Percentiles rank a stretch among this genome's conserved stretches.
Conservation (phyloP, 2,113 vertebrate genomes). For the Chaetodon trifascialis region DNA sequence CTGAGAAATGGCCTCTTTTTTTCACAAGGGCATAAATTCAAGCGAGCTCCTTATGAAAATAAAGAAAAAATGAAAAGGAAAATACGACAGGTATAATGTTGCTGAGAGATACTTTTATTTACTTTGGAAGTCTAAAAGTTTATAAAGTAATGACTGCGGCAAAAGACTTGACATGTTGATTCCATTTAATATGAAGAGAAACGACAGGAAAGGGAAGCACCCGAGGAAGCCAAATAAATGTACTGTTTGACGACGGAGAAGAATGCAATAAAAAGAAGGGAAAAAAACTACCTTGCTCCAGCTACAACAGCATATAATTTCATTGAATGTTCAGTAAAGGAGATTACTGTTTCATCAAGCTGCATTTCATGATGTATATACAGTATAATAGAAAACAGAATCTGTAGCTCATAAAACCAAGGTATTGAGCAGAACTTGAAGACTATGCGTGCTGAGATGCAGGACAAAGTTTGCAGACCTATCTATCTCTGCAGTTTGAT, state of each 20-base stretch:
- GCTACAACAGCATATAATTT: slow-evolving; percentile 65
- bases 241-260: slow-evolving; percentile 58
- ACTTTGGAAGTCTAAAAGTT: slow-evolving; percentile 58
- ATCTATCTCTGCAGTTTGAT: slow-evolving; percentile 69
- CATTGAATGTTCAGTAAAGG: slow-evolving; percentile 71
- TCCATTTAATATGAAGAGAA: slow-evolving; percentile 66
- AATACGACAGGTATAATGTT: slow-evolving; percentile 43
- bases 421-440: slow-evolving; percentile 24
- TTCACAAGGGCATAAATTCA: slow-evolving; percentile 14
- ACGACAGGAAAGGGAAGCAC: slow-evolving; percentile 56
- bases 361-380: slow-evolving; percentile 57
- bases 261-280: slow-evolving; percentile 63
- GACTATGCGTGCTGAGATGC: slow-evolving; percentile 21
- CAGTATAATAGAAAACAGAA: slow-evolving; percentile 54
- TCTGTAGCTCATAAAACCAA: slow-evolving; percentile 58
- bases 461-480: slow-evolving; percentile 68
- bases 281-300: slow-evolving; percentile 27
- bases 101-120: slow-evolving; percentile 55
- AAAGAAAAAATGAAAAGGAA: slow-evolving; percentile 28
- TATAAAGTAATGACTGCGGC: slow-evolving; percentile 74
- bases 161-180: slow-evolving; percentile 70
- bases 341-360: slow-evolving; percentile 72
- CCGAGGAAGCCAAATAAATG: slow-evolving; percentile 65
- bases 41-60: slow-evolving; percentile 19
- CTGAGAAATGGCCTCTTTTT: neutral